These are phyloP conservation scores for Syngnathus acus DNA, from an alignment of 2,797 vertebrate genomes.

Conservation along the genomic window DNA sequence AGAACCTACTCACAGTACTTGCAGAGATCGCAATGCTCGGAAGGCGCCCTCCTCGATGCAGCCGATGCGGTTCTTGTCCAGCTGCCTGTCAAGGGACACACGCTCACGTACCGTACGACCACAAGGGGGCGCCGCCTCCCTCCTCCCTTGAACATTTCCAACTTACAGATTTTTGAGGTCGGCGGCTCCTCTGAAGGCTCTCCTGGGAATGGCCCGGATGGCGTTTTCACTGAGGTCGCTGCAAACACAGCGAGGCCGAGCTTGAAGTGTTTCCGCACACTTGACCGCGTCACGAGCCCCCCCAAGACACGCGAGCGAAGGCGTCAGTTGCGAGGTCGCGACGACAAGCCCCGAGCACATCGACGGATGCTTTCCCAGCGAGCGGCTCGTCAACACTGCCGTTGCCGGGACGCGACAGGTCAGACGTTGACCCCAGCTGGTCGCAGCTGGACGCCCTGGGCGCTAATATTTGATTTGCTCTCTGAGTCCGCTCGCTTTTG, in stretches of 20 bases:
- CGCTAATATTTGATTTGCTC: conserved; percentile 55
- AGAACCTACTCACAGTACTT: conserved; percentile 86
- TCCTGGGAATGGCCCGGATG: conserved; percentile 90
- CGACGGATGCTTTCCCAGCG: conserved; percentile 35
- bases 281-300: too few species aligned
- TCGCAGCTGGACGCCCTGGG: conserved; percentile 54
- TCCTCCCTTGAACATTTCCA: neutral
- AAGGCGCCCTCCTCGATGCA: conserved; percentile 97
- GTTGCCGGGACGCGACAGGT: conserved; percentile 66
- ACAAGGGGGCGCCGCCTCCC: too few species aligned
- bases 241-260: conserved; percentile 7
- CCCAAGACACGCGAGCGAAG: too few species aligned
- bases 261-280: too few species aligned
- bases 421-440: conserved; percentile 48
- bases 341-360: too few species aligned
- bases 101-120: too few species aligned
- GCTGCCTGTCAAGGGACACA: conserved; percentile 68
- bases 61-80: conserved; percentile 95
- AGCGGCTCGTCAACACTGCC: conserved; percentile 46
- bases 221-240: conserved; percentile 93
- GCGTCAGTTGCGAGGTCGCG: too few species aligned
- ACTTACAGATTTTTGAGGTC: conserved; percentile 94
- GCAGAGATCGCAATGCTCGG: conserved; percentile 84
- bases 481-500: conserved; percentile 8
- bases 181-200: conserved; percentile 90